Evolutionary conservation across 2,113 vertebrate genomes (phyloP).

Genomic region (Poeciliopsis prolifica): DNA sequence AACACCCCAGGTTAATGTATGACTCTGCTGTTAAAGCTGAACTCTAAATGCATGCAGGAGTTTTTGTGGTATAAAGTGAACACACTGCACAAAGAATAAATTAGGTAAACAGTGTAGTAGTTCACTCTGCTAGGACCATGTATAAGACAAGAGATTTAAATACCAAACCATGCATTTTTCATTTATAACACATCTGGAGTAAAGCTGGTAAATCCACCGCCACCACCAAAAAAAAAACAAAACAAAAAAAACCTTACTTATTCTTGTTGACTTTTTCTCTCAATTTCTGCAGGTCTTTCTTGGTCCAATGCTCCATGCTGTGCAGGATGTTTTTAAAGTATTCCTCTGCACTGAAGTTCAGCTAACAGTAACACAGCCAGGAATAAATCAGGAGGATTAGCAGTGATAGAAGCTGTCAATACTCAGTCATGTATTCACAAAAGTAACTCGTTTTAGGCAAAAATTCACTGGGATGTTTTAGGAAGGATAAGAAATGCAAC

Average conservation of each 20-base stretch:
- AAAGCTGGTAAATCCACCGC: slow-evolving; percentile 22
- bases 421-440: slow-evolving; percentile 46
- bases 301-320: slow-evolving; percentile 86
- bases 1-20: slow-evolving; percentile 50
- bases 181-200: slow-evolving; percentile 23
- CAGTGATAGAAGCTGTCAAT: slow-evolving; percentile 58
- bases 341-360: slow-evolving; percentile 88
- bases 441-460: slow-evolving; percentile 44
- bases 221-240: background rate
- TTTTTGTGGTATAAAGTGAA: slow-evolving; percentile 64
- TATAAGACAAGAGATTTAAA: slow-evolving; percentile 12
- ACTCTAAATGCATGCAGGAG: slow-evolving; percentile 48
- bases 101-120: slow-evolving; percentile 2
- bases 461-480: slow-evolving; percentile 37
- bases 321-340: slow-evolving; percentile 95
- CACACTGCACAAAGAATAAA: slow-evolving; percentile 33
- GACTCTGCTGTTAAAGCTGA: slow-evolving; percentile 41
- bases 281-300: slow-evolving; percentile 90
- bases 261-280: slow-evolving; percentile 93
- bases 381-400: slow-evolving; percentile 60
- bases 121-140: slow-evolving; percentile 17
- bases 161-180: slow-evolving; percentile 8
- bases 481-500: slow-evolving; percentile 4
- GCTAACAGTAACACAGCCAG: slow-evolving; percentile 74
- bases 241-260: slow-evolving; percentile 86